Evolutionary conservation across 2,888 invertebrate species (phyloP), one percentile per base, ranked within the genome.

Genomic region (Volucella inflata): DNA sequence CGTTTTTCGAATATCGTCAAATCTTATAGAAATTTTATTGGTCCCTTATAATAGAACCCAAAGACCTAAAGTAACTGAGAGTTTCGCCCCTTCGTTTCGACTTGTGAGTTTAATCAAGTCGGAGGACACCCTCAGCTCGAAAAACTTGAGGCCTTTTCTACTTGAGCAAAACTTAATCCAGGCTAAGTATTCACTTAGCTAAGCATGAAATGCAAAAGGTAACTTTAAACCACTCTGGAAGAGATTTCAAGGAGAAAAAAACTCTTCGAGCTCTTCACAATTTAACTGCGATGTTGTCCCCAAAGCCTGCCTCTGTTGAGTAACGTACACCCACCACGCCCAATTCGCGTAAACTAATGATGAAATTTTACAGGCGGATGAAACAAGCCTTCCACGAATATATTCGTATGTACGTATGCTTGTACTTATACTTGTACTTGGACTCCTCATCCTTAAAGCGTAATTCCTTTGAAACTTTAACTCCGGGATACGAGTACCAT

Each of bases 331-430:
- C 42, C 44, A 42, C 40, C 14, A 46, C 36, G 40, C 51, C 51
- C 57, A 38, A 57, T 64, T 64, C 53, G 64, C 64, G 55, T 55
- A 64, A 74, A 64, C 46, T 55, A 53, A 55, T 71, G 59, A 40
- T 36, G 38, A 53, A 53, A 17, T 38, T 11, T 36, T 38, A 21
- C 36, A 68, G n/a, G 6, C 53, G n/a, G 8, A 21, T n/a, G 36
- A n/a, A 55, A 36, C 21, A 36, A 44, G 16, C n/a, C 48, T 14
- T 14, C 16, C 48, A n/a, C n/a, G 12, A 48, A 48, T 9, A 8
- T 48, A 8, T 48, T 48, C 12, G 16, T 8, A 8, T 1, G n/a
- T 14, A 14, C 48, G 6, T 14, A 1, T 14, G 16, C 14, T 48
- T 30, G 0, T 48, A 8, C 14, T 4, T 8, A 2, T 48, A 9